These are phyloP conservation scores for Coregonus sp. DNA, from an alignment of 2,797 vertebrate genomes.

Conservation along the genomic window DNA sequence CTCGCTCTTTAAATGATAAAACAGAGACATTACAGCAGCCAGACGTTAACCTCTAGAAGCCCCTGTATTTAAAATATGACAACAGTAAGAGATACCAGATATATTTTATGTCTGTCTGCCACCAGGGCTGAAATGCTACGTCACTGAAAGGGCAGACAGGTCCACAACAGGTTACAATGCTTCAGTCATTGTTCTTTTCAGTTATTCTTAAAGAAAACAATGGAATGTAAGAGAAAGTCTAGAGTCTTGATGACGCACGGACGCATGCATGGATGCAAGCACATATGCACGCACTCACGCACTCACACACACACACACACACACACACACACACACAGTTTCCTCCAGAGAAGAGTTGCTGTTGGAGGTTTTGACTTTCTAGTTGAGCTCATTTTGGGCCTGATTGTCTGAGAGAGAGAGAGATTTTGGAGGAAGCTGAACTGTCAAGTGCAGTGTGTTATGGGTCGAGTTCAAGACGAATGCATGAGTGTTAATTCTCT, in stretches of 20 bases:
- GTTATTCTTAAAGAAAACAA: too few relatives aligned
- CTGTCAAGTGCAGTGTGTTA: background rate
- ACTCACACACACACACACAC: background rate
- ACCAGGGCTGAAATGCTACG: background rate
- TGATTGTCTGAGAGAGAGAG: too few relatives aligned
- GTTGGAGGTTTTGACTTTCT: background rate
- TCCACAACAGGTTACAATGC: background rate
- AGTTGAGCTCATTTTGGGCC: too few relatives aligned
- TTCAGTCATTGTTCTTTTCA: too few relatives aligned
- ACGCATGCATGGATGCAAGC: background rate
- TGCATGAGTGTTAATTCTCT: too few relatives aligned
- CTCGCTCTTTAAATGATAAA: background rate
- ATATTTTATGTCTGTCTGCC: background rate
- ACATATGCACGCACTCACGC: too few relatives aligned
- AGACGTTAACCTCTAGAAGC: constrained; percentile 12
- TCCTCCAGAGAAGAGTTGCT: background rate
- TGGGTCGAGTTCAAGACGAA: background rate
- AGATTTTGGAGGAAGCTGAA: background rate
- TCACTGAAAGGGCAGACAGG: background rate
- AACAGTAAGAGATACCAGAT: background rate
- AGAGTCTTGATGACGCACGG: background rate
- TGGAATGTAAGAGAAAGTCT: too few relatives aligned
- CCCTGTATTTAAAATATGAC: background rate
- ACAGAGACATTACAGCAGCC: background rate
- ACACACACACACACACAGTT: too few relatives aligned